These are phyloP conservation scores for Podotricha telesiphe DNA, from an alignment of 2,888 invertebrate genomes.

Conservation along the genomic window DNA sequence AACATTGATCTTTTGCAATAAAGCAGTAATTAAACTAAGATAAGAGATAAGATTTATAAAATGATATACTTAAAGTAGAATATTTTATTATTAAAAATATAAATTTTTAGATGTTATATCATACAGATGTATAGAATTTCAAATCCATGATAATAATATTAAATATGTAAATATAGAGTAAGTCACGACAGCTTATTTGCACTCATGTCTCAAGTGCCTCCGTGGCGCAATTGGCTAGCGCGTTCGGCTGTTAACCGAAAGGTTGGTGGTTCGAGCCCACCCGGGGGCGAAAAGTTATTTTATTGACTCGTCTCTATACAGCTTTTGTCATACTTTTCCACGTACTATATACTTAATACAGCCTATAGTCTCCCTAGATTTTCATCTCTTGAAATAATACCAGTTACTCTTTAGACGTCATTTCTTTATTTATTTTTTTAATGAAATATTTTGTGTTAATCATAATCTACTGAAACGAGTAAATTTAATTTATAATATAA, in stretches of 20 bases:
- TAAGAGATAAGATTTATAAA: no score
- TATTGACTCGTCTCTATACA: neutral
- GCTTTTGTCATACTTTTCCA: neutral
- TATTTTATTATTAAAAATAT: no score
- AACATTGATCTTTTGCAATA: neutral
- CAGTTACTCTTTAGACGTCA: neutral
- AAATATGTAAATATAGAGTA: neutral
- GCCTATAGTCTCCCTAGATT: neutral
- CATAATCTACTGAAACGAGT: no score
- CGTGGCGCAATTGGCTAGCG: constrained; percentile 83
- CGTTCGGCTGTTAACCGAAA: constrained; percentile 99
- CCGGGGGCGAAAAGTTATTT: constrained; percentile 88
- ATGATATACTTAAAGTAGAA: no score
- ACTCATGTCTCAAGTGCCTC: neutral
- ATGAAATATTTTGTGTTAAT: no score
- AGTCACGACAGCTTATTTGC: constrained; percentile 13
- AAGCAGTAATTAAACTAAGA: no score
- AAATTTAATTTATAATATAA: no score
- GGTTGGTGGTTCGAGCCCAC: constrained; percentile 99
- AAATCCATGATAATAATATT: neutral
- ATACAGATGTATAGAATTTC: neutral
- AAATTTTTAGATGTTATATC: neutral
- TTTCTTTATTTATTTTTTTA: neutral
- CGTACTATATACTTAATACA: neutral
- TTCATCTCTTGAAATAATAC: neutral